Evolutionary conservation across 2,888 invertebrate genomes (phyloP).

Genomic region (Pemphredon lugubris): DNA sequence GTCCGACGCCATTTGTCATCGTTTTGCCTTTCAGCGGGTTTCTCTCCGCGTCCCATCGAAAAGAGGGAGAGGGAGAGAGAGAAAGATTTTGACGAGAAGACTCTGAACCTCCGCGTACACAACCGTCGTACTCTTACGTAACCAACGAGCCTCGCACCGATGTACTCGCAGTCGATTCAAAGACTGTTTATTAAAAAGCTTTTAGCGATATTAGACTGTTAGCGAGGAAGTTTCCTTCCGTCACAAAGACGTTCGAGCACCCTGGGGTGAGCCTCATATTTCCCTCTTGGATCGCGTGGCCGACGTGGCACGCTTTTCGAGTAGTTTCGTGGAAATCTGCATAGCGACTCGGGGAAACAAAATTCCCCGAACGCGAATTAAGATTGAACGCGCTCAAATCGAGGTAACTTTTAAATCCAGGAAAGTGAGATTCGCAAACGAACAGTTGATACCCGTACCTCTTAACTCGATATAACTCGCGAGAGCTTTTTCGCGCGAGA

Average conservation of each 20-base stretch:
- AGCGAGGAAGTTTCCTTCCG: slow-evolving; percentile 39
- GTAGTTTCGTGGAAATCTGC: too few relatives aligned
- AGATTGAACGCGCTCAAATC: too few relatives aligned
- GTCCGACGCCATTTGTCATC: not conserved
- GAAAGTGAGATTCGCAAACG: too few relatives aligned
- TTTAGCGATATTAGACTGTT: slow-evolving; percentile 70
- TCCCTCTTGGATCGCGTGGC: not conserved
- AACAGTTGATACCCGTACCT: too few relatives aligned
- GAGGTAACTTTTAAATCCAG: too few relatives aligned
- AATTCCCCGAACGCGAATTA: too few relatives aligned
- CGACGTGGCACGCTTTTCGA: too few relatives aligned
- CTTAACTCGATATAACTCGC: too few relatives aligned
- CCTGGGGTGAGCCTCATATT: slow-evolving; percentile 3
- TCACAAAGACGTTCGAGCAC: slow-evolving; percentile 21
- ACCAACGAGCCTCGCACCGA: slow-evolving; percentile 30
- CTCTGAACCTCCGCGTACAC: not conserved
- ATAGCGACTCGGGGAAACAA: too few relatives aligned
- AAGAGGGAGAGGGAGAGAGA: not conserved
- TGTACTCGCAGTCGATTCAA: slow-evolving; percentile 35
- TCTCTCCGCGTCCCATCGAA: not conserved
- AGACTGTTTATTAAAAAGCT: slow-evolving; percentile 74
- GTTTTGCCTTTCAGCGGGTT: not conserved
- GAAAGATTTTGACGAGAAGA: slow-evolving; percentile 25
- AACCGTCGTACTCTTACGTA: slow-evolving; percentile 39
- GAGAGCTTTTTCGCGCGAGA: too few relatives aligned